phyloP scores from a whole-genome alignment of 2,113 vertebrate genomes.

The Paramormyrops kingsleyae region DNA sequence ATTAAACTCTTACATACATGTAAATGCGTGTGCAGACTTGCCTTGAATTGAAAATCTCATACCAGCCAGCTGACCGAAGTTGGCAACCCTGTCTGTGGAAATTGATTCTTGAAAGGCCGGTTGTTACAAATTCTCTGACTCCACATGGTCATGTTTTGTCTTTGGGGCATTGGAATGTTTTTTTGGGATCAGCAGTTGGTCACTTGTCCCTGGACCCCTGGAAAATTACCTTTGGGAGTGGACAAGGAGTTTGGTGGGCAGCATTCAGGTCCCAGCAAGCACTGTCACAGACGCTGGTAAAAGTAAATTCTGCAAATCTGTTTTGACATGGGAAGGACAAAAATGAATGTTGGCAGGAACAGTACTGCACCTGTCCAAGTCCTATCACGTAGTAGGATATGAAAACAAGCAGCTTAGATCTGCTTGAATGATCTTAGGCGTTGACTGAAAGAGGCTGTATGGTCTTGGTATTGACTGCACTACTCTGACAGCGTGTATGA shows the following conservation, averaged over 20 bases:
- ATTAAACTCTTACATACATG: no score
- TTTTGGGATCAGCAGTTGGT: no score
- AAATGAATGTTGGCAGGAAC: background rate
- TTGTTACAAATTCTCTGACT: background rate
- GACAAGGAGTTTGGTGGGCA: background rate
- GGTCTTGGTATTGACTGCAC: background rate
- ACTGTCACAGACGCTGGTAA: background rate
- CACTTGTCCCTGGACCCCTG: background rate
- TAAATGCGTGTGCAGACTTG: no score
- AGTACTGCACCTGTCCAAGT: background rate
- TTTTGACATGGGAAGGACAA: background rate
- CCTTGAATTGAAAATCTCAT: no score
- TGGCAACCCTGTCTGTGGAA: background rate
- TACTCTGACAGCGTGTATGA: background rate
- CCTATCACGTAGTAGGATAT: background rate
- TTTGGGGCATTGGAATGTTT: background rate
- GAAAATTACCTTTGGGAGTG: background rate
- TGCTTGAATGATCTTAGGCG: slow-evolving; percentile 13
- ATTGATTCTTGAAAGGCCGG: background rate
- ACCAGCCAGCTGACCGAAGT: no score
- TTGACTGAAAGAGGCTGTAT: background rate
- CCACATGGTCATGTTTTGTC: background rate
- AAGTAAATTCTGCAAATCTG: background rate
- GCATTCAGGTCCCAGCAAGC: background rate
- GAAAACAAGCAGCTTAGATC: background rate